Conservation (phyloP, 2,797 vertebrate genomes). For the Sitta carolinensis region DNA sequence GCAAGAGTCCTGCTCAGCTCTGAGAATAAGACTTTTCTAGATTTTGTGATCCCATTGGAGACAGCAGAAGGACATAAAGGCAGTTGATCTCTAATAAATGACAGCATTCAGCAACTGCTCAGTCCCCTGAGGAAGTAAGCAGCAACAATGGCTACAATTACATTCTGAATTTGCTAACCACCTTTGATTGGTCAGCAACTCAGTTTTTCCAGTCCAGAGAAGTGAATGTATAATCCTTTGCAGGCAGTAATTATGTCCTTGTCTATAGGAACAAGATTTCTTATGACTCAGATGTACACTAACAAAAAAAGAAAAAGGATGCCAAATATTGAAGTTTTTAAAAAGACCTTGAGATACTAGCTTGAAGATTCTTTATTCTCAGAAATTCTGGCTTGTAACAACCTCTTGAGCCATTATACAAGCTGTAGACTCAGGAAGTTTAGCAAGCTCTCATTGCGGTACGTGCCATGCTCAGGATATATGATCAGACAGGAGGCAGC, state of each 20-base stretch:
- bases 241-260: slow-evolving; percentile 4
- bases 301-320: fast-evolving
- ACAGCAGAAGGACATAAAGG: neutral
- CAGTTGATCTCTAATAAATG: neutral
- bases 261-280: neutral
- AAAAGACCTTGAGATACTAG: neutral
- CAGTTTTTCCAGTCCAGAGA: neutral
- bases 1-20: neutral
- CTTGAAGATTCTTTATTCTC: neutral
- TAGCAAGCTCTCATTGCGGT: neutral
- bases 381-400: neutral
- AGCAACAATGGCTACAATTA: neutral
- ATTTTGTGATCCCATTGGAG: neutral
- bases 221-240: neutral
- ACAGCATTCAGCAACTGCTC: neutral
- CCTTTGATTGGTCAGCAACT: slow-evolving; percentile 8
- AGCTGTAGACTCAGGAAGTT: neutral
- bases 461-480: neutral
- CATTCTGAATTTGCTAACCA: neutral
- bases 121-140: neutral
- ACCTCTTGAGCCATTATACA: neutral
- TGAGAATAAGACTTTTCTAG: neutral
- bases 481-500: neutral
- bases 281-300: neutral
- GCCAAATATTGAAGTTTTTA: neutral